Evolutionary conservation across 2,888 invertebrate genomes (phyloP).

Genomic region (Linnaemya vulpina): DNA sequence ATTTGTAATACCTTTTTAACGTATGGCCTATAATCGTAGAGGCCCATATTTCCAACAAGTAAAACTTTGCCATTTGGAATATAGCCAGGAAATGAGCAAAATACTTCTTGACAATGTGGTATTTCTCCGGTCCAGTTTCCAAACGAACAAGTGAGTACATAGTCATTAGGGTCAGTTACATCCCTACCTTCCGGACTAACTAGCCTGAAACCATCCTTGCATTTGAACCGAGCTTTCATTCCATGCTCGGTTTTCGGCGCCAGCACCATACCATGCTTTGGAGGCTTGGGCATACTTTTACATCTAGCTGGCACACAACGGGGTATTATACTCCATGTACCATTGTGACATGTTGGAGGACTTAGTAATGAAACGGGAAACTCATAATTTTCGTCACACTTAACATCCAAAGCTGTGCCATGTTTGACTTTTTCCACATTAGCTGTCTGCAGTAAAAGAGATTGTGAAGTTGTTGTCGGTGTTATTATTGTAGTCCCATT

Average conservation of each 20-base stretch:
- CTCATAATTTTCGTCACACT: constrained; percentile 93
- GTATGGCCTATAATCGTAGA: constrained; percentile 97
- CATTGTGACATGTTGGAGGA: constrained; percentile 94
- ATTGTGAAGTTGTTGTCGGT: constrained; percentile 78
- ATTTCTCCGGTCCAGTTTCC: constrained; percentile 97
- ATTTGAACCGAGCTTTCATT: constrained; percentile 95
- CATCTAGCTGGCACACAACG: constrained; percentile 92
- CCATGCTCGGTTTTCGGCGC: constrained; percentile 99
- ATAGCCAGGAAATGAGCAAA: constrained; percentile 96
- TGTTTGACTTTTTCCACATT: constrained; percentile 86
- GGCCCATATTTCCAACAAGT: constrained; percentile 96
- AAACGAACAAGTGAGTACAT: constrained; percentile 93
- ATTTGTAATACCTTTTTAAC: constrained; percentile 88
- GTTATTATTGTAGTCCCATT: constrained; percentile 80
- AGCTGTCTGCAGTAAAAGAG: constrained; percentile 74
- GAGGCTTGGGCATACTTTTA: constrained; percentile 91
- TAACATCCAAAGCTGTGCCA: constrained; percentile 88
- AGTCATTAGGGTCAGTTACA: constrained; percentile 84
- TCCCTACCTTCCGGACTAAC: constrained; percentile 86
- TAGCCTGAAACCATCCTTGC: constrained; percentile 96
- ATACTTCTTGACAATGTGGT: constrained; percentile 94
- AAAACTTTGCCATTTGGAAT: constrained; percentile 95
- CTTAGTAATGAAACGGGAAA: constrained; percentile 89
- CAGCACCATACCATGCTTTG: constrained; percentile 97
- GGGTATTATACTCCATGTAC: constrained; percentile 97